Evolutionary conservation across 2,888 invertebrate genomes (phyloP).

Genomic region (Mystacides longicornis): DNA sequence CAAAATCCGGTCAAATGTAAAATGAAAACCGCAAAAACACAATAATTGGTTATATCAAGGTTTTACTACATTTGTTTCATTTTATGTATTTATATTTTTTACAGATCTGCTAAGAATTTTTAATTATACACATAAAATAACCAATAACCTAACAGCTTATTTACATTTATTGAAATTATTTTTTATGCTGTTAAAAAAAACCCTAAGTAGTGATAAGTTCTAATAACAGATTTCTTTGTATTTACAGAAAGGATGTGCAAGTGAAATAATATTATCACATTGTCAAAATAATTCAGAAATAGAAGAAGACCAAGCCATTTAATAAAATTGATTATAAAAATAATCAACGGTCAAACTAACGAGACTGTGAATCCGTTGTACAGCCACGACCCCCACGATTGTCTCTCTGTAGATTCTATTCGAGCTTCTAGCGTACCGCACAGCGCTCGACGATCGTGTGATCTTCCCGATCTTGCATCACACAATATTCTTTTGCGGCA

Average conservation of each 20-base stretch:
- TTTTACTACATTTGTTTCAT: no score
- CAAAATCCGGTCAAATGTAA: no score
- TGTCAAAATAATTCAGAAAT: neutral
- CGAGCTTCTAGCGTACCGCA: constrained; percentile 78
- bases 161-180: no score
- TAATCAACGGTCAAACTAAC: constrained; percentile 55
- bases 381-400: constrained; percentile 81
- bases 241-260: neutral
- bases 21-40: no score
- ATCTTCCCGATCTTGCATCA: constrained; percentile 79
- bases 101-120: no score
- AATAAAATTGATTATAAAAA: neutral
- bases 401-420: constrained; percentile 68
- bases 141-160: no score
- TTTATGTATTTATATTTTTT: no score
- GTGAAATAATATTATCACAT: neutral
- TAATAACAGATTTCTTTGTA: no score
- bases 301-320: neutral
- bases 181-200: no score
- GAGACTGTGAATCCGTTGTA: constrained; percentile 81
- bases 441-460: constrained; percentile 76
- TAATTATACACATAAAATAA: no score
- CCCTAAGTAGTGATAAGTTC: no score
- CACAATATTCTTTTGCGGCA: constrained; percentile 81
- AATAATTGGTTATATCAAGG: no score